Evolutionary conservation across 2,113 vertebrate species (phyloP), one percentile per base, ranked within the genome.

Genomic region (Chinchilla lanigera): DNA sequence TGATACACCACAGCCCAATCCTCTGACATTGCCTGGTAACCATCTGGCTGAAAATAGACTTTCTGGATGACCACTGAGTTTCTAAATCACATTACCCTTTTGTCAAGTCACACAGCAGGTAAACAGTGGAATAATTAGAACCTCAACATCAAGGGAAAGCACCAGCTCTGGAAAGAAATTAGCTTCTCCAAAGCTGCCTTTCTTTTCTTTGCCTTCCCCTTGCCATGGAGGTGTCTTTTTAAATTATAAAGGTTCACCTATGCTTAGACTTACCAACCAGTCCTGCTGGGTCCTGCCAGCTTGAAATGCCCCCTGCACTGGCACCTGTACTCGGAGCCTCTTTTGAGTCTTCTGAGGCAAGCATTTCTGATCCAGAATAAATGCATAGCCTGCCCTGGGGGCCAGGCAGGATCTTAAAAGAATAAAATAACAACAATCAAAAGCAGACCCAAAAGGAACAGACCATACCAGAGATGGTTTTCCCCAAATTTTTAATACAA

Each of bases 1-100:
- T 92, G 90, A 87, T 44, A 93, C 60, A 65, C 86, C 44, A 30
- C 52, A 93, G 38, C 47, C 60, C 80, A 56, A 22, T 56, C 52
- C 26, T 58, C 85, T 92, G 90, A 67, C 75, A 92, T 56, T 73
- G 88, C 58, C 85, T 90, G 81, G 84, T 67, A 95, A 91, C 75
- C 0, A 1, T 35, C 47, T 52, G 84, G 61, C 90, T 90, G 65
- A 63, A 97, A 97, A 96, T 65, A 94, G 94, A 65, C 93, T 95
- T 96, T 85, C 77, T 94, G 82, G 91, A 86, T 88, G 93, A 86
- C 87, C 0, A 1, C 75, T 30, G 77, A 88, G 85, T 78, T 97
- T 97, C 85, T 96, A 89, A 95, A 94, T 97, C 95, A 97, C 92
- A 93, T 92, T 92, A 86, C 20, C 22, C 63, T 93, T 95, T 96